These are phyloP conservation scores for Bolborhynchus lineola DNA, from an alignment of 2,113 vertebrate species.

Conservation along the genomic window DNA sequence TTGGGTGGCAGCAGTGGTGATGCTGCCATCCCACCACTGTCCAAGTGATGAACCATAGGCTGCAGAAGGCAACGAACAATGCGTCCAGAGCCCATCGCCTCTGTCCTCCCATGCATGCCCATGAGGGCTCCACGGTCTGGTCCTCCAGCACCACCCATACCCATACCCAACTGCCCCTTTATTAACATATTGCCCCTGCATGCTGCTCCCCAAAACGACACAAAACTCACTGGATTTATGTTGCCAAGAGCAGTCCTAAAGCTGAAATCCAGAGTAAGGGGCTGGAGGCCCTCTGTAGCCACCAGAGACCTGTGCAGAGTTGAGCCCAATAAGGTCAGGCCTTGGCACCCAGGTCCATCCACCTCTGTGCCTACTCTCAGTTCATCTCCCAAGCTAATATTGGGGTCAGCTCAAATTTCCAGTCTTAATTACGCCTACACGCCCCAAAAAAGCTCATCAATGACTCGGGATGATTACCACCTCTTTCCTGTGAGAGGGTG, in stretches of 20 bases:
- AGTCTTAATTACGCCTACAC: rapidly evolving
- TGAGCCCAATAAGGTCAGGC: not conserved
- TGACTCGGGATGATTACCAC: not conserved
- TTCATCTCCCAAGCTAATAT: not conserved
- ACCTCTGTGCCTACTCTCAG: not conserved
- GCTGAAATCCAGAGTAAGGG: not conserved
- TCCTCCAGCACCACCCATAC: not conserved
- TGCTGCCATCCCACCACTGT: not conserved
- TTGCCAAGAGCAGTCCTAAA: not conserved
- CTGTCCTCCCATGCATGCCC: not conserved
- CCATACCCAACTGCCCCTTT: not conserved
- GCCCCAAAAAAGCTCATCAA: not conserved
- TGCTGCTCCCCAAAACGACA: not conserved
- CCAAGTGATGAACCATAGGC: not conserved
- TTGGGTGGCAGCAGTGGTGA: rapidly evolving
- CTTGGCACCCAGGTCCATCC: not conserved
- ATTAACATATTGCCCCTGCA: not conserved
- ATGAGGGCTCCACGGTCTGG: not conserved
- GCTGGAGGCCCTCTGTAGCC: not conserved
- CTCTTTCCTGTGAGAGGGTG: not conserved
- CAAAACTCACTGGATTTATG: not conserved
- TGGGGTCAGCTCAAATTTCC: not conserved
- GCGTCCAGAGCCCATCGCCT: rapidly evolving
- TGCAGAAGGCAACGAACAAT: not conserved
- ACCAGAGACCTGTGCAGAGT: not conserved